A percentile compares a stretch with the other conserved stretches of the same genome.
phyloP scores from a whole-genome alignment of 1,140 invertebrate genomes.

The Macrotrachela quadricornifera region DNA sequence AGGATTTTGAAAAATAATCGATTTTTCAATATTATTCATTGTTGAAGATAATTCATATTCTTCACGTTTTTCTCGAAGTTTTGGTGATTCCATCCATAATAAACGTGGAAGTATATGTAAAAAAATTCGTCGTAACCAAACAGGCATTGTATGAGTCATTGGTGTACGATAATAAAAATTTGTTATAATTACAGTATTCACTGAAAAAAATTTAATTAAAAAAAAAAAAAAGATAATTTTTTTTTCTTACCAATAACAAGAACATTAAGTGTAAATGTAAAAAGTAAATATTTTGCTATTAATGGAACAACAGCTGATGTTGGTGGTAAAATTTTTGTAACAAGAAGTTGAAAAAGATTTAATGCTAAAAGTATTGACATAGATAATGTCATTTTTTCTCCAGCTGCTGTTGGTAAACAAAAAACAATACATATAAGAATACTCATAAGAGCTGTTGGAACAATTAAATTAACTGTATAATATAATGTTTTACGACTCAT shows the following conservation, averaged over 20 bases:
- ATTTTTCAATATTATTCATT: too few relatives aligned
- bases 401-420: conserved; percentile 92
- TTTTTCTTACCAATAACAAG: too few relatives aligned
- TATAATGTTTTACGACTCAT: conserved; percentile 43
- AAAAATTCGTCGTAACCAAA: conserved; percentile 72
- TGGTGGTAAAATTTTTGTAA: conserved; percentile 92
- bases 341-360: conserved; percentile 93
- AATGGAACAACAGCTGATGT: conserved; percentile 89
- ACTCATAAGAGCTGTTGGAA: conserved; percentile 38
- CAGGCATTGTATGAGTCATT: conserved; percentile 39
- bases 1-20: too few relatives aligned
- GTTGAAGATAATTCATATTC: too few relatives aligned
- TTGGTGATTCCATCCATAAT: conserved; percentile 18
- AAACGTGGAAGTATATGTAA: conserved; percentile 62
- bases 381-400: conserved; percentile 76
- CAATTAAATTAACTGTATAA: conserved; percentile 29
- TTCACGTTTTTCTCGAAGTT: neutral
- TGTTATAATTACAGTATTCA: conserved; percentile 94
- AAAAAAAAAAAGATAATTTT: too few relatives aligned
- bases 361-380: conserved; percentile 97
- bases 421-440: conserved; percentile 91
- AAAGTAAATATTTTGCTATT: conserved; percentile 93
- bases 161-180: conserved; percentile 97
- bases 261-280: conserved; percentile 98
- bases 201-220: conserved; percentile 82